Evolutionary conservation across 2,113 vertebrate genomes (phyloP), one percentile per base, ranked within the genome.

Genomic region (Cisticola juncidis): DNA sequence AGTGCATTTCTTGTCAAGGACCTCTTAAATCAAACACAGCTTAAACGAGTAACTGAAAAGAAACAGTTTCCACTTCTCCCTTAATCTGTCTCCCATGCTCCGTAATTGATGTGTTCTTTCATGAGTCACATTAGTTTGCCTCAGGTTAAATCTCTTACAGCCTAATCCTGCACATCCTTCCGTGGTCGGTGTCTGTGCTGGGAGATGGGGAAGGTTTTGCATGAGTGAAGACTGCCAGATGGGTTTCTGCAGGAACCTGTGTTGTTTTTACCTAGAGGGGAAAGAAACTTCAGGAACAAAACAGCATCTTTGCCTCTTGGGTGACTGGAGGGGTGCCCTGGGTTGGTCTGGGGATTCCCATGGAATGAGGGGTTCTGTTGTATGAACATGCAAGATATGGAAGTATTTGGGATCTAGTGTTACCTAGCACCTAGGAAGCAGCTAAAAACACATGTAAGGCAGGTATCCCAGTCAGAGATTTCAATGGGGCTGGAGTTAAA

Each of bases 71-170:
- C 80, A 62, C 23, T 96, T 96, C 78, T 91, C 79, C 70, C 77
- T 88, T 81, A 70, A 79, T 94, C 82, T 94, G 40, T 88, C 88
- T 95, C 73, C 86, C 81, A 85, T 96, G 58, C 87, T 92, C 82
- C 78, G 62, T 94, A 95, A 97, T 76, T 95, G 94, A 97, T 90
- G 81, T 94, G 56, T 90, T 29, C 36, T 94, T 97, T 88, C n/a
- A 7, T 87, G 88, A 97, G 45, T 94, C 96, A 95, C 86, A 45
- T 92, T 65, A 83, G 76, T 58, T 83, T 18, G 36, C 85, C 88
- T 81, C 92, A 81, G 86, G 94, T 93, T 94, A 94, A 81, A 64
- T 86, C 76, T 90, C 88, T 92, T 64, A 2, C 76, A 86, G 76
- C 72, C 79, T 96, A 96, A 96, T 95, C 93, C 90, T 64, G 71